Base-by-base conservation (phyloP, 2,113 vertebrate species). In the Stigmatopora argus region DNA sequence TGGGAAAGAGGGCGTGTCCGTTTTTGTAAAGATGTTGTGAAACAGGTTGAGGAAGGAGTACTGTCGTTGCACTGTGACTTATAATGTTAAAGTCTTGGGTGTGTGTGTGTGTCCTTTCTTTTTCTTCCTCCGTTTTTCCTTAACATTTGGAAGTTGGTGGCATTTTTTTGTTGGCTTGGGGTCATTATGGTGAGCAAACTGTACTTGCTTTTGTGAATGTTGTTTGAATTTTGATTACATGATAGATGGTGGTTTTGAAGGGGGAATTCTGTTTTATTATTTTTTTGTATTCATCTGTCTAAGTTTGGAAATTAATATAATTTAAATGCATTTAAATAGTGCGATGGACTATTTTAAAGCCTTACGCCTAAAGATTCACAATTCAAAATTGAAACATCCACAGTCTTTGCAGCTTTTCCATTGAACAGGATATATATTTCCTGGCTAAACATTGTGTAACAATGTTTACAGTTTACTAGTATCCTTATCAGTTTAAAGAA, bases 41-140 rank as follows among this genome's bases (percentile, higher is more conserved):
- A 90, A 84, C 87, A 73, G 85, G 86, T 89, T 84, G 64, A 67
- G 62, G 53, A 78, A 73, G 64, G 67, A 75, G 68, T 31, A 31
- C 26, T 31, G 26, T 31, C 26, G 26, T 35, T 60, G 18, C 35
- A 10, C 65, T 61, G 53, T 69, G 51, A 15, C 31, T 71, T 65
- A 66, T 41, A 69, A 2, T 64, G 64, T 34, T 35, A 15, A 59
- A 1, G 11, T 65, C 34, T 63, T 49, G 15, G 9, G 38, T 41
- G 6, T 41, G 6, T 41, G 38, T 66, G 55, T 18, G 62, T 38
- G 0, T 0, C 34, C 26, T 63, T 38, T 18, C 0, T 62, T 69
- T 70, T 62, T 9, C 26, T 45, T 13, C 19, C 69, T 31, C 4
- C 17, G 5, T 51, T 65, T 9, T 55, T 72, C 15, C 5, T 38